phyloP scores from a whole-genome alignment of 2,113 vertebrate species.

The Macheiramphus alcinus region DNA sequence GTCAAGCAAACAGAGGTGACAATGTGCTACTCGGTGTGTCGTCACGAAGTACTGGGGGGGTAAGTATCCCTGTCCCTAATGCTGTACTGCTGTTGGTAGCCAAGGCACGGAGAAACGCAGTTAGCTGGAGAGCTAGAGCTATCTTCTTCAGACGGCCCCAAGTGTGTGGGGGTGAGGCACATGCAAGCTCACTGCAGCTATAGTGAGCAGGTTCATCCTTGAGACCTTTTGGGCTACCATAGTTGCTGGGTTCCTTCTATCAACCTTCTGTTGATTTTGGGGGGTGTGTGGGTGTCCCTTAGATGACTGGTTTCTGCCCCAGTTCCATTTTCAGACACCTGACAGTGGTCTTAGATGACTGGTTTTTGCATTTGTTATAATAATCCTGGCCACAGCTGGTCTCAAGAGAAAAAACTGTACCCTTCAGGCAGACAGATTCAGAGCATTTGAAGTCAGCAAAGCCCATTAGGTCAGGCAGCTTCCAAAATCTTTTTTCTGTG shows the following conservation, averaged over 20 bases:
- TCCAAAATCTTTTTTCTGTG: not conserved
- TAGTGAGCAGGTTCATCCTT: not conserved
- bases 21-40: slow-evolving; percentile 72
- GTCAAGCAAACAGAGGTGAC: slow-evolving; percentile 75
- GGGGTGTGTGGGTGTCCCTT: not conserved
- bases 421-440: not conserved
- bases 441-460: not conserved
- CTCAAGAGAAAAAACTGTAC: not conserved
- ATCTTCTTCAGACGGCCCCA: not conserved
- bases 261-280: not conserved
- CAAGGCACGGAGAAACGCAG: not conserved
- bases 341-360: not conserved
- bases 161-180: fast-evolving
- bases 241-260: not conserved
- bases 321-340: not conserved
- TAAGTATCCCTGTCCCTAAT: slow-evolving; percentile 48
- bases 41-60: slow-evolving; percentile 81
- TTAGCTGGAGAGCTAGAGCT: not conserved
- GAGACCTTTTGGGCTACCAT: not conserved
- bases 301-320: not conserved
- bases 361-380: not conserved
- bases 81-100: not conserved
- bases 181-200: not conserved
- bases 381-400: not conserved
- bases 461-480: not conserved